These are phyloP conservation scores for Trachelus stipa DNA, from an alignment of 2,888 invertebrate species.

Conservation along the genomic window DNA sequence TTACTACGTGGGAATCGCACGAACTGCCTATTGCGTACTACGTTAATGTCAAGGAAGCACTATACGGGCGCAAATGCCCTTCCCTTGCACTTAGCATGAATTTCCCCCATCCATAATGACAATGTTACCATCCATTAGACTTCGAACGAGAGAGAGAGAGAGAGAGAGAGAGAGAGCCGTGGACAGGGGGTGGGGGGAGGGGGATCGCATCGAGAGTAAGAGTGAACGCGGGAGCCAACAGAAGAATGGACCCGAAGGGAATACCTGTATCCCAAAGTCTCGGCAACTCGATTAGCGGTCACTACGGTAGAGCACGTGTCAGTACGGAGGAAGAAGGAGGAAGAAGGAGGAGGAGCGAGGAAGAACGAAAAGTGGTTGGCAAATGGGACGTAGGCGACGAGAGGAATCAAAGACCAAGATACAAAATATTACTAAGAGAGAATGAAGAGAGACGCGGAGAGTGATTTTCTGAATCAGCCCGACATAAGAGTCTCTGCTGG, in stretches of 20 bases:
- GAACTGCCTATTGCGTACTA: no score
- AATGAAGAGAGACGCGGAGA: background rate
- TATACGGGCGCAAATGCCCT: no score
- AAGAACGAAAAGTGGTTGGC: no score
- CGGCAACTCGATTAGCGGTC: background rate
- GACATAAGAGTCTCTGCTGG: background rate
- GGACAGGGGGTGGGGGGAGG: no score
- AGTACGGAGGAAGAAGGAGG: background rate
- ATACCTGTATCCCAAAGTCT: background rate
- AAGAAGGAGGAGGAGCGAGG: background rate
- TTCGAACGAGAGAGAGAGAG: constrained; percentile 5
- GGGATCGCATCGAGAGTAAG: background rate
- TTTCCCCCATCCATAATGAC: no score
- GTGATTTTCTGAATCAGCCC: no score
- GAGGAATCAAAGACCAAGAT: background rate
- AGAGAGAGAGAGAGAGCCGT: no score
- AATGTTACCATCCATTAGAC: no score
- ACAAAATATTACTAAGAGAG: background rate
- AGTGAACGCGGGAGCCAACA: background rate
- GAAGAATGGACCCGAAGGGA: background rate
- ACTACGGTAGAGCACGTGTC: background rate
- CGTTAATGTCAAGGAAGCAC: no score
- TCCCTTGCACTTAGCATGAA: no score
- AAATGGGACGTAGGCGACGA: background rate
- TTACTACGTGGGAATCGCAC: no score